These are phyloP conservation scores for Micrasema longulum DNA, from an alignment of 1,140 invertebrate genomes.

Conservation along the genomic window DNA sequence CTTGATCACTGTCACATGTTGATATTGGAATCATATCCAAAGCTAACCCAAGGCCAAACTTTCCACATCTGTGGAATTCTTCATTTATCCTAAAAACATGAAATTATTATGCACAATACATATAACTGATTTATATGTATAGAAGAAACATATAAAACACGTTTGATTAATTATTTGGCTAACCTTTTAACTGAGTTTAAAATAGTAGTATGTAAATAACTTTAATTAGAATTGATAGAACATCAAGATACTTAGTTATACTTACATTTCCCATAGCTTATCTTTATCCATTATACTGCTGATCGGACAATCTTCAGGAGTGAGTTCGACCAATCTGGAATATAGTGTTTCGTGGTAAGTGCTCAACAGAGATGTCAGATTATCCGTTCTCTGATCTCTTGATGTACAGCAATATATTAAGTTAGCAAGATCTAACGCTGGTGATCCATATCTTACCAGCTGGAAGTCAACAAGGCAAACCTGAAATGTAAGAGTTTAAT, in stretches of 20 bases:
- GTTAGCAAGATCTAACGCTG: conserved; percentile 76
- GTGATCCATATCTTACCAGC: conserved; percentile 75
- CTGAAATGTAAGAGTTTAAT: no score
- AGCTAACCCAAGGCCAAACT: conserved; percentile 76
- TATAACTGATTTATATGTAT: no score
- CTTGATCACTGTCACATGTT: conserved; percentile 77
- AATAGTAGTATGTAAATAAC: no score
- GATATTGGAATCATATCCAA: conserved; percentile 79
- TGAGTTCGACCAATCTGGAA: conserved; percentile 63
- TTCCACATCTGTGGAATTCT: conserved; percentile 74
- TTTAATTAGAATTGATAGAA: no score
- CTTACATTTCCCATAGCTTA: conserved; percentile 71
- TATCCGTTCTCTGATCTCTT: conserved; percentile 69
- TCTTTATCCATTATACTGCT: conserved; percentile 63
- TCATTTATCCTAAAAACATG: conserved; percentile 67
- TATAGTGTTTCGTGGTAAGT: conserved; percentile 70
- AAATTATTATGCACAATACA: no score
- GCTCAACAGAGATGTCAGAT: conserved; percentile 71
- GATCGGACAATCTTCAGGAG: conserved; percentile 64
- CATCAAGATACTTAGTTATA: conserved; percentile 46
- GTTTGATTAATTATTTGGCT: no score
- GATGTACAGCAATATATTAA: conserved; percentile 76
- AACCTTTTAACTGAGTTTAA: no score
- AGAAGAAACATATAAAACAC: no score
- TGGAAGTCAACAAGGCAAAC: conserved; percentile 80